Percentiles rank a stretch among this genome's conserved stretches.
Conservation (phyloP, 2,888 invertebrate species). For the Anthoptus insignis region DNA sequence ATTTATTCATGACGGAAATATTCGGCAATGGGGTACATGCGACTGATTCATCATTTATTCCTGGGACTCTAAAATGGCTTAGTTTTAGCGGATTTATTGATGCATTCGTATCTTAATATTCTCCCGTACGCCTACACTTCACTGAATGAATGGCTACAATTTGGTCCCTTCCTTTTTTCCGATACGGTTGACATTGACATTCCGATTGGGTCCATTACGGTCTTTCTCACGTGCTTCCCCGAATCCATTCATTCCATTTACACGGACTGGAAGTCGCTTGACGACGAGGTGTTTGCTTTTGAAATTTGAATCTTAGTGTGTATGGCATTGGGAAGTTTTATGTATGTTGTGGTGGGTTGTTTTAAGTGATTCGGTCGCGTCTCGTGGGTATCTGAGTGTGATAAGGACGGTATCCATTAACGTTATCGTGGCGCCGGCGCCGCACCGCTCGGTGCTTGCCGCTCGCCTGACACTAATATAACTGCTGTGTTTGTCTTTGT, state of each 20-base stretch:
- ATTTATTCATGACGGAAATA: slow-evolving; percentile 23
- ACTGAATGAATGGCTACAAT: slow-evolving; percentile 61
- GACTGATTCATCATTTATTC: slow-evolving; percentile 23
- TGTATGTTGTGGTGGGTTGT: slow-evolving; percentile 43
- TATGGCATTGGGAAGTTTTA: slow-evolving; percentile 42
- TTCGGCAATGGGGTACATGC: slow-evolving; percentile 33
- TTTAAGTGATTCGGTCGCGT: slow-evolving; percentile 55
- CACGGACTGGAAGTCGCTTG: slow-evolving; percentile 46
- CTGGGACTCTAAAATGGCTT: not conserved
- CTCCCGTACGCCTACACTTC: slow-evolving; percentile 42
- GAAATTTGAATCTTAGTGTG: slow-evolving; percentile 61
- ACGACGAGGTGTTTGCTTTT: slow-evolving; percentile 33
- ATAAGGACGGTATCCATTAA: slow-evolving; percentile 82
- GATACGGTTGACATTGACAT: slow-evolving; percentile 75
- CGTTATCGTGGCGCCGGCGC: slow-evolving; percentile 83
- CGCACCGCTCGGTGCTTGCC: too few relatives aligned
- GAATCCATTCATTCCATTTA: slow-evolving; percentile 79
- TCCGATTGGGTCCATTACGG: slow-evolving; percentile 73
- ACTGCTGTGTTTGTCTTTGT: slow-evolving; percentile 67
- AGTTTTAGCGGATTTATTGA: slow-evolving; percentile 33
- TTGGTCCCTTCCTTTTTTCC: slow-evolving; percentile 65
- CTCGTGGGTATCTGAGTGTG: slow-evolving; percentile 63
- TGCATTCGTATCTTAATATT: slow-evolving; percentile 46
- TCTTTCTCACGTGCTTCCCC: slow-evolving; percentile 75
- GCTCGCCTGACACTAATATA: slow-evolving; percentile 59